These are phyloP conservation scores for Calonectris borealis DNA, from an alignment of 2,113 vertebrate genomes.

Conservation along the genomic window DNA sequence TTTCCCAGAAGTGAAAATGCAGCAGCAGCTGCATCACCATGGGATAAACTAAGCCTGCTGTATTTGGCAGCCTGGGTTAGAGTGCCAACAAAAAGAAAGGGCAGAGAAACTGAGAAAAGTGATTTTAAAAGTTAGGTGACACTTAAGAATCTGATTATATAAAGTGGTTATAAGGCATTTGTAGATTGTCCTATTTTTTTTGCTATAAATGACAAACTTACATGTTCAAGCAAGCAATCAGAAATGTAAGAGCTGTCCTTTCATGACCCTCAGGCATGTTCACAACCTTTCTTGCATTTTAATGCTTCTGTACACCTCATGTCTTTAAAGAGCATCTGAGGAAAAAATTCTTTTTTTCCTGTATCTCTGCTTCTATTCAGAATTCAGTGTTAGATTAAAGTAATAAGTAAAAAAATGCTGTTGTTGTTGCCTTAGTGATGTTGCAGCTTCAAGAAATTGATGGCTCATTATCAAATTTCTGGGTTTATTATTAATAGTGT, in stretches of 20 bases:
- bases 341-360: not conserved
- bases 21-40: not conserved
- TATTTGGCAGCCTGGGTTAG: not conserved
- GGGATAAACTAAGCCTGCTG: not conserved
- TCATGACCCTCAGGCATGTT: not conserved
- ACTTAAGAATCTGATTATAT: not conserved
- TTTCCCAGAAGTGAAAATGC: not conserved
- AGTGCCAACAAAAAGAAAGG: not conserved
- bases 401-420: constrained; percentile 15
- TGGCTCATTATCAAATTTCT: constrained; percentile 31
- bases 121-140: not conserved
- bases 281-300: not conserved
- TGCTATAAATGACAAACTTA: not conserved
- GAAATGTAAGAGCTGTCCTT: not conserved
- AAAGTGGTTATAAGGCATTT: not conserved
- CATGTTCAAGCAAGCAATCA: not conserved
- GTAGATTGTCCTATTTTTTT: not conserved
- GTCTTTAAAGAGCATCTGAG: not conserved
- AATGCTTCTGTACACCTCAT: not conserved
- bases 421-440: constrained; percentile 9
- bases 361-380: not conserved
- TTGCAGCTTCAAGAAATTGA: not conserved
- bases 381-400: constrained; percentile 7
- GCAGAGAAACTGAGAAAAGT: not conserved
- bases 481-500: not conserved